Percentiles rank a stretch among this genome's conserved stretches.
Conservation (phyloP, 92 coral and sea anemone genomes). For the Epizoanthus stellaris region DNA sequence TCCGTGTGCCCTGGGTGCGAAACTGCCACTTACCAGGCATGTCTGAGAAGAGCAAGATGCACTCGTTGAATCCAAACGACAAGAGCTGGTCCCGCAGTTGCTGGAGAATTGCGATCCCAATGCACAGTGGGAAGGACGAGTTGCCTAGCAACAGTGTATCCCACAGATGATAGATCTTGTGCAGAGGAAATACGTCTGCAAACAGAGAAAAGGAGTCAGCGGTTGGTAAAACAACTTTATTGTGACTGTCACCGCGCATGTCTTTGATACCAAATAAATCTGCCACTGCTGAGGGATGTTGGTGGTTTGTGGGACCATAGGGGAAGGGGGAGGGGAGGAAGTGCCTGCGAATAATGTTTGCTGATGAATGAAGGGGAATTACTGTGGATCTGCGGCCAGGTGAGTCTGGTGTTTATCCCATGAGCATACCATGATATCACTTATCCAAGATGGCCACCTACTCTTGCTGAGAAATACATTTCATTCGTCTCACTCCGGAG, state of each 20-base stretch:
- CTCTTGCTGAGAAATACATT: too few species aligned
- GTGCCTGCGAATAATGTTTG: too few species aligned
- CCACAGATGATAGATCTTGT: conserved; percentile 97
- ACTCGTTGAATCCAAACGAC: conserved; percentile 97
- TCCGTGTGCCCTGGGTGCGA: neutral
- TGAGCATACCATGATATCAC: too few species aligned
- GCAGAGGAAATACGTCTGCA: conserved; percentile 94
- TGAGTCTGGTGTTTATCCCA: too few species aligned
- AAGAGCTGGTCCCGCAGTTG: conserved; percentile 95
- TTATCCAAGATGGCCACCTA: too few species aligned
- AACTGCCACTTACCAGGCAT: conserved; percentile 82
- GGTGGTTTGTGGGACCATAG: too few species aligned
- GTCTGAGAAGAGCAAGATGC: conserved; percentile 95
- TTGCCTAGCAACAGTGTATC: conserved; percentile 96
- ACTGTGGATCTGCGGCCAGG: too few species aligned
- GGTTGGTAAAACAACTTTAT: neutral
- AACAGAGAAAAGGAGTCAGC: neutral
- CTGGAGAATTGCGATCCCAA: conserved; percentile 97
- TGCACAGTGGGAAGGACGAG: conserved; percentile 97
- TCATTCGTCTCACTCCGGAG: too few species aligned
- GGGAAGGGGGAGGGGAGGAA: too few species aligned
- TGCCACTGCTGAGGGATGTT: too few species aligned
- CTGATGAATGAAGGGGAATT: too few species aligned
- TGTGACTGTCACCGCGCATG: neutral
- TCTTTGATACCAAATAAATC: too few species aligned